These are phyloP conservation scores for Hecatera dysodea DNA, from an alignment of 2,888 invertebrate genomes.

Conservation along the genomic window DNA sequence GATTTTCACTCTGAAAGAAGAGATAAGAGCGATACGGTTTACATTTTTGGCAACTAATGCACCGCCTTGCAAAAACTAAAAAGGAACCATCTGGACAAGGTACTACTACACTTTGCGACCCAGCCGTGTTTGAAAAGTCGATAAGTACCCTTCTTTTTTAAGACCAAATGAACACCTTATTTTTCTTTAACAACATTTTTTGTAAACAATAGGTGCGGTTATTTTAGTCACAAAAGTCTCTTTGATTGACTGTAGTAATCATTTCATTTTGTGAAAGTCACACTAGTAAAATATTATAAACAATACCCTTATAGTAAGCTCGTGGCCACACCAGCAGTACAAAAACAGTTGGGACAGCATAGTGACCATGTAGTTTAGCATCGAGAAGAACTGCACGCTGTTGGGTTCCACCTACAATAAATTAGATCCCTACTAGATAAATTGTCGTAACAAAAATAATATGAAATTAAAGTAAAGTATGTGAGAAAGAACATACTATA, in stretches of 20 bases:
- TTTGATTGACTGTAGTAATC: background rate
- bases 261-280: background rate
- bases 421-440: background rate
- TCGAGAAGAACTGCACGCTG: slow-evolving; percentile 86
- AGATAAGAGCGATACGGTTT: background rate
- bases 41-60: background rate
- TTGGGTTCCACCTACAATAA: slow-evolving; percentile 77
- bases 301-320: slow-evolving; percentile 83
- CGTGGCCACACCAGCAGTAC: slow-evolving; percentile 90
- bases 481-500: slow-evolving; percentile 74
- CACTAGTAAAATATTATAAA: background rate
- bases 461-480: background rate
- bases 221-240: background rate
- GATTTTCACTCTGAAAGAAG: slow-evolving; percentile 80
- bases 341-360: slow-evolving; percentile 89
- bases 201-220: too few relatives aligned
- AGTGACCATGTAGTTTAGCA: slow-evolving; percentile 84
- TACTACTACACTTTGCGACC: too few relatives aligned
- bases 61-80: background rate
- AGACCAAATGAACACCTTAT: too few relatives aligned
- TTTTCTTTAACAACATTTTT: too few relatives aligned
- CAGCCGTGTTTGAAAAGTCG: background rate
- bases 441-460: background rate
- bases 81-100: too few relatives aligned
- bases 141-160: too few relatives aligned